phyloP scores from a whole-genome alignment of 2,797 vertebrate genomes.

The Tenualosa thibaudeaui region DNA sequence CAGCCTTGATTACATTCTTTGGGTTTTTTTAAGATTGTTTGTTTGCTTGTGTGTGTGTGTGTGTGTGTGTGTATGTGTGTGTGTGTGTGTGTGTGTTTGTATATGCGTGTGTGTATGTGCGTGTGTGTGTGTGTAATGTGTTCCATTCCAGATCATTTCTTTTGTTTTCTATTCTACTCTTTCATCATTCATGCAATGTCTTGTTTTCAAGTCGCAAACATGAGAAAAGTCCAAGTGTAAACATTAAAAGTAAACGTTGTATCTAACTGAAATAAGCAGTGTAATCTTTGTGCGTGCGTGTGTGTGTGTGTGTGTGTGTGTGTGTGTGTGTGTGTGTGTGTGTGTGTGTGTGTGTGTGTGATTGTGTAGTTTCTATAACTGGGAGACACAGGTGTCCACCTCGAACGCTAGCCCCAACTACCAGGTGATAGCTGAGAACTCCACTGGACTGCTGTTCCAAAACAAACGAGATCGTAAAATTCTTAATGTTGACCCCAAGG shows the following conservation, averaged over 20 bases:
- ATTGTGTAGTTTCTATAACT: conserved; percentile 84
- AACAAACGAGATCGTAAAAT: conserved; percentile 81
- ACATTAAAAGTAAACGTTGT: neutral
- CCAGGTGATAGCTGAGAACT: conserved; percentile 78
- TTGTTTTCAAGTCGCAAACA: neutral
- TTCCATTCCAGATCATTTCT: neutral
- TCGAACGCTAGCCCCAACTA: conserved; percentile 82
- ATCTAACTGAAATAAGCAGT: neutral
- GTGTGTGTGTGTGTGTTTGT: neutral
- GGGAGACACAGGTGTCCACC: conserved; percentile 76
- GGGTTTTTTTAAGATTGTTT: neutral
- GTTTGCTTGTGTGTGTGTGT: neutral
- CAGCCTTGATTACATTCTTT: neutral
- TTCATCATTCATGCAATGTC: neutral
- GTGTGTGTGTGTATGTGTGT: neutral
- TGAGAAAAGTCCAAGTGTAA: too few species aligned
- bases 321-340: conserved; percentile 31
- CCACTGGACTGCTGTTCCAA: conserved; percentile 80
- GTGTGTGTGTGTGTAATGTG: too few species aligned
- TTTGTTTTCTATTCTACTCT: conserved; percentile 20
- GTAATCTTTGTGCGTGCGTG: neutral
- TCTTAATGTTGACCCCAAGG: conserved; percentile 83
- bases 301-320: conserved; percentile 31
- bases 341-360: conserved; percentile 31
- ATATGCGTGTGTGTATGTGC: too few species aligned